Evolutionary conservation across 2,113 vertebrate species (phyloP).

Genomic region (Panthera leo): DNA sequence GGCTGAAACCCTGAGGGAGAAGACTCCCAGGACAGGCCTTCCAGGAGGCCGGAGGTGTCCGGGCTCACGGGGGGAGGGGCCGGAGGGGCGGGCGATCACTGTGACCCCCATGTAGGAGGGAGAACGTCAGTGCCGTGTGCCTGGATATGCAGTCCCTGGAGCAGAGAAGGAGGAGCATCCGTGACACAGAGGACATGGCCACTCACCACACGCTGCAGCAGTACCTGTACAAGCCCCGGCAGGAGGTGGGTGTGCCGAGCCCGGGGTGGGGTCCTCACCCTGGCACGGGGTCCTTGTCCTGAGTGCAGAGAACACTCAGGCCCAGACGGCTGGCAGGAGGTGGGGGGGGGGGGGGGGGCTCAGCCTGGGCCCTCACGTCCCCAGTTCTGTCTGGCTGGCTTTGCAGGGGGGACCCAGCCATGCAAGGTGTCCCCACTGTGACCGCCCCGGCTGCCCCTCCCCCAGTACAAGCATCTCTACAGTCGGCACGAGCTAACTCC

Average conservation of each 20-base stretch:
- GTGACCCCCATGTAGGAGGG: slow-evolving; percentile 80
- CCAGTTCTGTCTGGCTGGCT: background rate
- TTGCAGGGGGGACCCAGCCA: background rate
- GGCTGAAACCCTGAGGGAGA: background rate
- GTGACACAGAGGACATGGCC: slow-evolving; percentile 88
- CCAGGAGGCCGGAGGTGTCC: background rate
- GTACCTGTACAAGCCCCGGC: slow-evolving; percentile 94
- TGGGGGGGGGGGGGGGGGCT: background rate
- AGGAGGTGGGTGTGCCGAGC: slow-evolving; percentile 85
- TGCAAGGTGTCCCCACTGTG: background rate
- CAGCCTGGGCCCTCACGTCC: background rate
- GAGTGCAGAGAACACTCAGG: background rate
- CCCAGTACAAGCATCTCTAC: slow-evolving; percentile 93
- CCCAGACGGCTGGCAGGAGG: background rate
- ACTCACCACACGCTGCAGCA: slow-evolving; percentile 95
- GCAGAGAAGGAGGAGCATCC: slow-evolving; percentile 86
- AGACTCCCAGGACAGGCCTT: background rate
- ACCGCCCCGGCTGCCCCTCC: background rate
- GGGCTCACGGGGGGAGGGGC: background rate
- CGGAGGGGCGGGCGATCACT: background rate
- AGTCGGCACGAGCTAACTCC: slow-evolving; percentile 91
- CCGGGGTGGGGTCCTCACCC: background rate
- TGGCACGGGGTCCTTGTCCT: background rate
- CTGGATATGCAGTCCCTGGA: slow-evolving; percentile 93
- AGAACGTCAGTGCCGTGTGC: slow-evolving; percentile 91